phyloP scores from a whole-genome alignment of 2,888 invertebrate genomes.

The Pandemis corylana region DNA sequence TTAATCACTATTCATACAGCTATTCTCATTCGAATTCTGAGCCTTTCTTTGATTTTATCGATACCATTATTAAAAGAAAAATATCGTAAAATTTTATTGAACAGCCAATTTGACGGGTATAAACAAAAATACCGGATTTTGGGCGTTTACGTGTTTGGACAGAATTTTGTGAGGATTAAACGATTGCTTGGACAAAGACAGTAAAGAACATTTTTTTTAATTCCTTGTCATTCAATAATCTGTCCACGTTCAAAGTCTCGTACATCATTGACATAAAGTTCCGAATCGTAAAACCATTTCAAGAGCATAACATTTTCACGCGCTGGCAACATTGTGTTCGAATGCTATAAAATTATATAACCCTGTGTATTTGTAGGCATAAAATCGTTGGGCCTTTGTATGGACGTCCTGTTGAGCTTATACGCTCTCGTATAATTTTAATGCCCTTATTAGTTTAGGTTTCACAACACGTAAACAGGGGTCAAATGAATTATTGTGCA shows the following conservation, averaged over 20 bases:
- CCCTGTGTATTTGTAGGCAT: conserved; percentile 73
- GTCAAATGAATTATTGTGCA: conserved; percentile 65
- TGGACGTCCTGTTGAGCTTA: conserved; percentile 61
- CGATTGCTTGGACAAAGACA: conserved; percentile 59
- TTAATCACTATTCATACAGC: conserved; percentile 59
- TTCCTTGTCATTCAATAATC: neutral
- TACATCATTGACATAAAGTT: conserved; percentile 45
- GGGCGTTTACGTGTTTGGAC: conserved; percentile 60
- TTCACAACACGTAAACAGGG: conserved; percentile 72
- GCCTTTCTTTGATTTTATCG: conserved; percentile 64
- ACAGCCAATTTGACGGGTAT: conserved; percentile 53
- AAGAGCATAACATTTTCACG: conserved; percentile 3
- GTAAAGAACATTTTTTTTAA: conserved; percentile 27
- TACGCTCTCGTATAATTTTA: conserved; percentile 69
- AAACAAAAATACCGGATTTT: conserved; percentile 49
- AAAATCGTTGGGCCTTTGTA: conserved; percentile 70
- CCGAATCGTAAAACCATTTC: conserved; percentile 11
- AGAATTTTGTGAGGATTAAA: conserved; percentile 63
- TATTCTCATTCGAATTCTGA: conserved; percentile 22
- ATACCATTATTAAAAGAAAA: conserved; percentile 63
- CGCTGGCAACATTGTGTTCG: conserved; percentile 55
- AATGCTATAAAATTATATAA: conserved; percentile 75
- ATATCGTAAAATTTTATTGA: conserved; percentile 70
- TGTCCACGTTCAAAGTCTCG: neutral
- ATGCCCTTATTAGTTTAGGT: conserved; percentile 73